Conservation (phyloP, 2,888 invertebrate genomes). For the Monoplex corrugatus region DNA sequence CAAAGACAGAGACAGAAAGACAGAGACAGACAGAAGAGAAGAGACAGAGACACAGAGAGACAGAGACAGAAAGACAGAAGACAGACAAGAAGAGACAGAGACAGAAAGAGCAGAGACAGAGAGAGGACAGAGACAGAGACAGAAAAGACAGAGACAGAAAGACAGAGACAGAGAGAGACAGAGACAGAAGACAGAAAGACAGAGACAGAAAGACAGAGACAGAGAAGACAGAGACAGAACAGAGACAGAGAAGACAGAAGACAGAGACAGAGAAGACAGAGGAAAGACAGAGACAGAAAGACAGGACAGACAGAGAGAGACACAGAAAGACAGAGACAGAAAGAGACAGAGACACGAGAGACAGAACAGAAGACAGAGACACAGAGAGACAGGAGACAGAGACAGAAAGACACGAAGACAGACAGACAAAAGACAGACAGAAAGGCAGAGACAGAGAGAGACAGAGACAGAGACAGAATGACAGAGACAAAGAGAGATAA, state of each 20-base stretch:
- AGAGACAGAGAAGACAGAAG: background rate
- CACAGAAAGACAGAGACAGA: background rate
- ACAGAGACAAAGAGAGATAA: background rate
- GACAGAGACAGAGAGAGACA: background rate
- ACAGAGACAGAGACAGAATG: background rate
- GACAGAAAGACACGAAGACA: too few relatives aligned
- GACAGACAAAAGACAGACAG: constrained; percentile 3
- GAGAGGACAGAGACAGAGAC: too few relatives aligned
- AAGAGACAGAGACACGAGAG: background rate
- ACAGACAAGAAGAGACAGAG: too few relatives aligned
- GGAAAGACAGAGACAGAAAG: too few relatives aligned
- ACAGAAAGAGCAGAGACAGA: too few relatives aligned
- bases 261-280: background rate
- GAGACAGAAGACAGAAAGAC: background rate
- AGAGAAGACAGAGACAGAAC: background rate
- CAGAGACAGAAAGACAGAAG: background rate
- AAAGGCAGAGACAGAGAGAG: background rate
- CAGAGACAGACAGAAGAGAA: background rate
- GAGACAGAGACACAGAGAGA: constrained; percentile 14
- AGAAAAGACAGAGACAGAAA: background rate
- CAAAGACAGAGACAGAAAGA: constrained; percentile 18
- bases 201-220: background rate
- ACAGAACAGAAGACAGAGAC: too few relatives aligned
- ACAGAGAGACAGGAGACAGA: too few relatives aligned
- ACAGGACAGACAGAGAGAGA: background rate